Base-by-base conservation (phyloP, 1,140 invertebrate species). In the Drosophila carrolli region DNA sequence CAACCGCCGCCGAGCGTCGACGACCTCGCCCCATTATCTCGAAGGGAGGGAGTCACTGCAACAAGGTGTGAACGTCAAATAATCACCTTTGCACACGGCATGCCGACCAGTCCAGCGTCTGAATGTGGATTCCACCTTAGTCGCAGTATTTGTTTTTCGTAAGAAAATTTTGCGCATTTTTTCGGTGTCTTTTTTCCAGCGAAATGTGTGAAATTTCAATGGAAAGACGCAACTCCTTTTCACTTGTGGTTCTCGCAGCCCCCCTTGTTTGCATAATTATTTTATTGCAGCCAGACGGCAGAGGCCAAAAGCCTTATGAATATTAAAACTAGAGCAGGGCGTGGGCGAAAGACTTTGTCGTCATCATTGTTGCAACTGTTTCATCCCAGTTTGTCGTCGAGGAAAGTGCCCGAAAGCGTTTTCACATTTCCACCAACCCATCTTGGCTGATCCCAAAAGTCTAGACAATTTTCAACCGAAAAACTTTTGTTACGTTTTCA, bases 11-110 rank as follows among this genome's bases (percentile, higher is more conserved):
- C 74, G 55, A 75, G 60, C 63, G 65, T 43, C 55, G 72, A 60
- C 59, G 75, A 76, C 75, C 75, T 71, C 75, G 75, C 53, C 74
- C 75, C 58, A 53, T 59, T 50, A 40, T 46, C 32, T 27, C 8
- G 37, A 47, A 16, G 19, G 35, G 27, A n/a, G 62, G 60, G 47
- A 53, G 51, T 71, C 43, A 5, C 54, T 66, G 73, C 73, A 75
- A 86, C 83, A 82, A 88, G 84, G 84, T 88, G 83, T 89, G 84
- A 89, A 88, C 84, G 79, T 88, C 83, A 89, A 88, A 88, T 89
- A 88, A 88, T 88, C 79, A 83, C 79, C 84, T 83, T 60, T 46
- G 60, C 72, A 77, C 84, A 82, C 79, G 83, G 68, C 70, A 86
- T 79, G 66, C 55, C 65, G 55, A 65, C 60, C 19, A 38, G 10